Base-by-base conservation (phyloP, 2,113 vertebrate genomes). In the Syngnathus typhle region DNA sequence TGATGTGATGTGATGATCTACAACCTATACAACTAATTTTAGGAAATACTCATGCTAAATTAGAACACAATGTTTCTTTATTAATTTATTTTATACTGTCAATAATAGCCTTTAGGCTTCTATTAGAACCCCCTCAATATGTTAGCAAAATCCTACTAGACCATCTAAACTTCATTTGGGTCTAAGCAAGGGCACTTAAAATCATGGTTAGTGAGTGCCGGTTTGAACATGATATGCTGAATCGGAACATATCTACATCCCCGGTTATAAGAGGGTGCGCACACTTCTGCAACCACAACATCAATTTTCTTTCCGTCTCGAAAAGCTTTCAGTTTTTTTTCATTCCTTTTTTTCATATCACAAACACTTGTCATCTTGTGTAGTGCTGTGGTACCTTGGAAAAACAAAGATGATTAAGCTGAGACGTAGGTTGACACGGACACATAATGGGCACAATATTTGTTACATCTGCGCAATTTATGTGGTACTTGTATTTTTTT, bases 321-420 rank as follows among this genome's bases (percentile, higher is more conserved):
- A 44, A 12, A 44, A 44, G 43, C 1, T 44, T 44, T 44, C 9
- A 44, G 43, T 49, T 49, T 49, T 47, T 49, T 19, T n/a, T 19
- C 7, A 1, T 49, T 49, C 7, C 4, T 6, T 49, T 19, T 44
- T 49, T 49, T 19, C 7, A 49, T 19, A 19, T 49, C 18, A 49
- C 44, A 16, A 46, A 46, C 15, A 47, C 44, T 16, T 18, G 3
- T 1, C 44, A 47, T 38, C 56, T 37, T 59, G 32, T 55, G 18
- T 46, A 32, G n/a, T 36, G 61, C 38, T 71, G 52, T 56, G 61
- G 46, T 19, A 73, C 37, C 56, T 55, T 38, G 56, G 15, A 18
- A 47, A 47, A 76, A 66, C 32, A 75, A 38, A 71, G 52, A 73
- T 65, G 62, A 79, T 36, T 13, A 59, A 36, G 56, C 32, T 19